phyloP scores from a whole-genome alignment of 1,140 invertebrate species.

The Cecropterus lyciades region DNA sequence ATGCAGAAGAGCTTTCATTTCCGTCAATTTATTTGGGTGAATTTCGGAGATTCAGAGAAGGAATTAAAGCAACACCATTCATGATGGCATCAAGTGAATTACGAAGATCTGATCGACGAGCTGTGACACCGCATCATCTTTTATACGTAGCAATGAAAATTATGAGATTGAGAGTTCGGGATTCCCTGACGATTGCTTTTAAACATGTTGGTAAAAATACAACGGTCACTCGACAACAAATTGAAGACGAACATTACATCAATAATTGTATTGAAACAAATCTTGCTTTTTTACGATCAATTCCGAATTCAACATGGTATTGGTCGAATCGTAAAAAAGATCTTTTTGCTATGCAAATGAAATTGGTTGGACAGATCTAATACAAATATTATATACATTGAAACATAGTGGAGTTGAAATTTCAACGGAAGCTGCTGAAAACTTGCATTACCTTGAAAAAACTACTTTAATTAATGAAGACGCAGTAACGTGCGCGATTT shows the following conservation, averaged over 20 bases:
- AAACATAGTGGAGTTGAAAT: constrained; percentile 51
- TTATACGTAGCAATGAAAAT: constrained; percentile 47
- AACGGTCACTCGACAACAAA: constrained; percentile 34
- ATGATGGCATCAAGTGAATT: constrained; percentile 46
- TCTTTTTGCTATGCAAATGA: constrained; percentile 74
- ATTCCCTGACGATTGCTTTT: constrained; percentile 37
- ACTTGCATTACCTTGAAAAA: constrained; percentile 52
- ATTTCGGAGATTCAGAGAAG: constrained; percentile 47
- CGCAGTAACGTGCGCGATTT: constrained; percentile 73
- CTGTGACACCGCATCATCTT: constrained; percentile 40
- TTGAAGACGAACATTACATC: constrained; percentile 39
- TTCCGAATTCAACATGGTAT: constrained; percentile 54
- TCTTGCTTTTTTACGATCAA: constrained; percentile 38
- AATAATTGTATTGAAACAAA: constrained; percentile 45
- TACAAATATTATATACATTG: constrained; percentile 65
- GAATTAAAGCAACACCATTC: constrained; percentile 27
- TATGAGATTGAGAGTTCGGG: constrained; percentile 40
- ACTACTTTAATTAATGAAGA: constrained; percentile 63
- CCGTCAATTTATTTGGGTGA: constrained; percentile 61
- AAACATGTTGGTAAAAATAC: constrained; percentile 40
- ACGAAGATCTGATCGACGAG: constrained; percentile 40
- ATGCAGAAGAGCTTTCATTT: constrained; percentile 68
- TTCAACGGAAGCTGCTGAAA: constrained; percentile 31
- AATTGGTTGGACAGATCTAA: constrained; percentile 65
- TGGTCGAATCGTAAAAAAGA: constrained; percentile 63